These are phyloP conservation scores for Euglossa dilemma DNA, from an alignment of 1,140 invertebrate genomes.

Conservation along the genomic window DNA sequence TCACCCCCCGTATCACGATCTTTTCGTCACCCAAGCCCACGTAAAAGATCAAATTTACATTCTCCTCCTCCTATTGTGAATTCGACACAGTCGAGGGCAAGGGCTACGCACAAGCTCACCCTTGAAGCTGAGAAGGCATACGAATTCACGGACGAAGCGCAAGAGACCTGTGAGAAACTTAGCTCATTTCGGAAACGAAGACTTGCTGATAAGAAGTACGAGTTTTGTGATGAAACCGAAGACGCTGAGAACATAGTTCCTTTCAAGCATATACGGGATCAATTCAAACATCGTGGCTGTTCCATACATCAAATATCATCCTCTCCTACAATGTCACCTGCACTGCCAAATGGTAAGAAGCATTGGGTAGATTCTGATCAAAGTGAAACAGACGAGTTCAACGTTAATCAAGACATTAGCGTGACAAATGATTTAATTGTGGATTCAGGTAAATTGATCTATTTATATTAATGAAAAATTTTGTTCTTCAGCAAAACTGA, in stretches of 20 bases:
- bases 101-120: conserved; percentile 77
- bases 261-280: conserved; percentile 84
- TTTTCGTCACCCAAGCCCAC: conserved; percentile 74
- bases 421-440: conserved; percentile 62
- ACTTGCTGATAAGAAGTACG: conserved; percentile 95
- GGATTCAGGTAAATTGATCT: conserved; percentile 70
- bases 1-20: conserved; percentile 76
- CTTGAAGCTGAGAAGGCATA: conserved; percentile 89
- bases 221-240: conserved; percentile 90
- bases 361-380: conserved; percentile 79
- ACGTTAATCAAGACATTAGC: conserved; percentile 68
- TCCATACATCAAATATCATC: conserved; percentile 74
- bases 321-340: conserved; percentile 75
- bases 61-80: conserved; percentile 73
- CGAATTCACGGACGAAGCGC: conserved; percentile 92
- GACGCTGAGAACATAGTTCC: conserved; percentile 93
- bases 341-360: conserved; percentile 72
- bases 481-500: background rate
- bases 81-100: conserved; percentile 70
- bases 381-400: conserved; percentile 77
- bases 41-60: conserved; percentile 74
- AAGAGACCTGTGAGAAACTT: conserved; percentile 90
- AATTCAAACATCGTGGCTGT: conserved; percentile 75
- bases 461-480: background rate
- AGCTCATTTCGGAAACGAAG: conserved; percentile 91